A percentile compares a stretch with the other conserved stretches of the same genome.
Evolutionary conservation across 1,140 invertebrate species (phyloP).

Genomic region (Sinella curviseta): DNA sequence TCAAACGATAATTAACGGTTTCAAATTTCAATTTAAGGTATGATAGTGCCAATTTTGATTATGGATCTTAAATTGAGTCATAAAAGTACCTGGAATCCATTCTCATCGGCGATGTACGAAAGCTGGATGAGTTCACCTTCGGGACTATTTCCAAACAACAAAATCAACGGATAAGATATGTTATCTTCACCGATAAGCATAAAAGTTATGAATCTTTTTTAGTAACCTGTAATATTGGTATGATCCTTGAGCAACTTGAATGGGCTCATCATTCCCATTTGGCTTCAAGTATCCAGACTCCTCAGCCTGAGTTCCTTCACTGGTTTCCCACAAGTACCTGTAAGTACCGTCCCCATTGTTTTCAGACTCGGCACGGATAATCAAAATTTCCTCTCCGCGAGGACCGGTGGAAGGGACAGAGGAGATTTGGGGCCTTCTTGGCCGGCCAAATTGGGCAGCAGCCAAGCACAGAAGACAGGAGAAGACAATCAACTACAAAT

Average conservation of each 20-base stretch:
- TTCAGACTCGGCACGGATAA: conserved; percentile 22
- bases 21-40: neutral
- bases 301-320: conserved; percentile 35
- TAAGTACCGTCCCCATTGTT: conserved; percentile 47
- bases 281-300: conserved; percentile 37
- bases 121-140: conserved; percentile 11
- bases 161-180: too few species aligned
- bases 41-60: neutral
- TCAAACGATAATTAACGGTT: neutral
- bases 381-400: neutral
- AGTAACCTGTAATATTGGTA: conserved; percentile 17
- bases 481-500: neutral
- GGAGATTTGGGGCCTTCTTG: neutral
- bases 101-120: conserved; percentile 16
- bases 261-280: conserved; percentile 33
- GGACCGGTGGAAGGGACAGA: conserved; percentile 24
- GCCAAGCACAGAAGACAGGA: neutral
- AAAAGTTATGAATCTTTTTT: neutral
- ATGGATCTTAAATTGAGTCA: neutral
- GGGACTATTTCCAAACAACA: neutral
- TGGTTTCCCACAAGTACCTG: conserved; percentile 34
- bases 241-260: conserved; percentile 42
- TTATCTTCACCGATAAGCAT: neutral
- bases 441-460: conserved; percentile 11
- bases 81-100: conserved; percentile 7